phyloP scores from a whole-genome alignment of 2,888 invertebrate species.

The Noctua comes region DNA sequence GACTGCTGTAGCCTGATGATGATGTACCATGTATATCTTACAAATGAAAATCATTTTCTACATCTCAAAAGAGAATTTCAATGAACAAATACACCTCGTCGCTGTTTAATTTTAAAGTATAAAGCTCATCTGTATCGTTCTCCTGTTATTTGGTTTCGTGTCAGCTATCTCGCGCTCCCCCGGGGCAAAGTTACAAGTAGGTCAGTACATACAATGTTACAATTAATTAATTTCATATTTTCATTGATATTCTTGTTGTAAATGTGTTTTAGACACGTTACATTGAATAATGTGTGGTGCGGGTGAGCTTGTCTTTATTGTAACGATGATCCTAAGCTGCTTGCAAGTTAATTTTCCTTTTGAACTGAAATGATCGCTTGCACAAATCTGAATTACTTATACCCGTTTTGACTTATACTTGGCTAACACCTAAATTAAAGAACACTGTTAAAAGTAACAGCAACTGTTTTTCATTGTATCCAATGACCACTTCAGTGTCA shows the following conservation, averaged over 20 bases:
- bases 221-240: constrained; percentile 55
- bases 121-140: constrained; percentile 50
- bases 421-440: too few species aligned
- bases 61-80: constrained; percentile 24
- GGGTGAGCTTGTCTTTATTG: neutral
- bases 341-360: neutral
- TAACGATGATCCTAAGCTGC: neutral
- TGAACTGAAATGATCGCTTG: neutral
- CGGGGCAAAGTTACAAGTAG: constrained; percentile 47
- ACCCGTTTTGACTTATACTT: neutral
- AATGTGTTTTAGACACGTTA: constrained; percentile 24
- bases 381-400: too few species aligned
- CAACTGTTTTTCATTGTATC: neutral
- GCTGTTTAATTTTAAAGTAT: constrained; percentile 47
- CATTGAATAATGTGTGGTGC: constrained; percentile 8
- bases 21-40: neutral
- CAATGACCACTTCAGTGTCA: neutral
- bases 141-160: constrained; percentile 49
- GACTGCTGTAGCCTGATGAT: neutral
- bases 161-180: constrained; percentile 42
- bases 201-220: constrained; percentile 40
- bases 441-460: neutral
- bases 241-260: constrained; percentile 31
- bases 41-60: neutral
- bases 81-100: constrained; percentile 12